A percentile compares a stretch with the other conserved stretches of the same genome.
phyloP scores from a whole-genome alignment of 2,113 vertebrate species.

The Lontra canadensis region DNA sequence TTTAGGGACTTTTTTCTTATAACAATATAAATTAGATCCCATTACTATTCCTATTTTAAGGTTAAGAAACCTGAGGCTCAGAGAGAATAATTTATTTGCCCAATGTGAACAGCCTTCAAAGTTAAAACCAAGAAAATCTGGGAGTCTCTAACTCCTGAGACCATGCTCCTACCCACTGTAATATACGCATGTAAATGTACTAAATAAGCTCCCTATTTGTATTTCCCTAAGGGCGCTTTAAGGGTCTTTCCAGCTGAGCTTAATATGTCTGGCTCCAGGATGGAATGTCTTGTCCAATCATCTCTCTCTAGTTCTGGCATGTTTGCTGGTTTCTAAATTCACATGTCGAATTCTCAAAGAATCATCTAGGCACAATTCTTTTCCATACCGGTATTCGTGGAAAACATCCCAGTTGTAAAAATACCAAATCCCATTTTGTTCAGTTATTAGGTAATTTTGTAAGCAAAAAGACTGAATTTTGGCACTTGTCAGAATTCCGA shows the following conservation, averaged over 20 bases:
- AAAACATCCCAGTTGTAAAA: constrained; percentile 43
- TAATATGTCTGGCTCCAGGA: not conserved
- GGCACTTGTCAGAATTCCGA: constrained; percentile 23
- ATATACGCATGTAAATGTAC: not conserved
- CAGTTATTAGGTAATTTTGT: not conserved
- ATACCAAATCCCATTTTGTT: constrained; percentile 23
- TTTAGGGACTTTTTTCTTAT: not conserved
- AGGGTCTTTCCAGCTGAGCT: not conserved
- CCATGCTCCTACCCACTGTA: not conserved
- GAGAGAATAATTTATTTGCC: not conserved
- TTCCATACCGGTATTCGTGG: not conserved
- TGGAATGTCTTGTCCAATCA: not conserved
- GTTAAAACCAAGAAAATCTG: not conserved
- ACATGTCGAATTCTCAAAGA: not conserved
- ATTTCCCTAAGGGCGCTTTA: not conserved
- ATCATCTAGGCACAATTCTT: not conserved
- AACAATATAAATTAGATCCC: not conserved
- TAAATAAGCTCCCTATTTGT: not conserved
- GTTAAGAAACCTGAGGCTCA: not conserved
- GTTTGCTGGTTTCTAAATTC: constrained; percentile 8
- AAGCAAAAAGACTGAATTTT: constrained; percentile 31
- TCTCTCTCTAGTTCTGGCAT: not conserved
- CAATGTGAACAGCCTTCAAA: not conserved
- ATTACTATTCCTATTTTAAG: not conserved
- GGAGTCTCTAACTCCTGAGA: not conserved